Conservation (phyloP, 2,888 invertebrate genomes). For the Leistus spinibarbis region DNA sequence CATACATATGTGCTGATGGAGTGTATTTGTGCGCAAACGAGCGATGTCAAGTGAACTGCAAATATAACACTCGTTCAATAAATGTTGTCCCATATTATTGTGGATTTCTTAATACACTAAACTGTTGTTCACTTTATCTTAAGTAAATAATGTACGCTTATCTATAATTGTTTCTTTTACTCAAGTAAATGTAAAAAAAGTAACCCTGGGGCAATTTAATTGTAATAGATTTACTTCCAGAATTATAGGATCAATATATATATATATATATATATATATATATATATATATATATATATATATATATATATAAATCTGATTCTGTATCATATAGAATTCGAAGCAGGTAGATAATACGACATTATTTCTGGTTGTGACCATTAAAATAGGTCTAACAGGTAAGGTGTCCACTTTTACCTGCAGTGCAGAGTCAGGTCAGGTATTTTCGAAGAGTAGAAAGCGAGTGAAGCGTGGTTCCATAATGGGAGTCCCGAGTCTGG, state of each 20-base stretch:
- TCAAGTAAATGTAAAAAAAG: no score
- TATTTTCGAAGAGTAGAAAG: neutral
- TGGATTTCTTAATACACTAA: neutral
- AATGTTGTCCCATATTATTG: neutral
- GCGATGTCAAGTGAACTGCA: slow-evolving; percentile 20
- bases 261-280: no score
- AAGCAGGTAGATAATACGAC: neutral
- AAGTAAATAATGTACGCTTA: neutral
- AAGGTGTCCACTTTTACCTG: slow-evolving; percentile 14
- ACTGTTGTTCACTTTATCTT: neutral
- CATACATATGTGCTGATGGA: slow-evolving; percentile 10
- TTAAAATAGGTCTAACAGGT: neutral
- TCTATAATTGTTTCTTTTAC: neutral
- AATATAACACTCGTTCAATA: slow-evolving; percentile 26
- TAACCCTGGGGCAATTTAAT: no score
- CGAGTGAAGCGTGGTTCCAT: slow-evolving; percentile 35
- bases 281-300: no score
- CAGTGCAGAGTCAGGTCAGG: slow-evolving; percentile 18
- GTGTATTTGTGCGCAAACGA: neutral
- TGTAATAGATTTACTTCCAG: neutral
- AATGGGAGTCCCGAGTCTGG: slow-evolving; percentile 15
- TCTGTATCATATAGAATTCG: no score
- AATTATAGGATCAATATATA: neutral
- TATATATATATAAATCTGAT: no score
- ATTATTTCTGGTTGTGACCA: neutral